These are phyloP conservation scores for Drymonia ruficornis DNA, from an alignment of 2,888 invertebrate species.

Conservation along the genomic window DNA sequence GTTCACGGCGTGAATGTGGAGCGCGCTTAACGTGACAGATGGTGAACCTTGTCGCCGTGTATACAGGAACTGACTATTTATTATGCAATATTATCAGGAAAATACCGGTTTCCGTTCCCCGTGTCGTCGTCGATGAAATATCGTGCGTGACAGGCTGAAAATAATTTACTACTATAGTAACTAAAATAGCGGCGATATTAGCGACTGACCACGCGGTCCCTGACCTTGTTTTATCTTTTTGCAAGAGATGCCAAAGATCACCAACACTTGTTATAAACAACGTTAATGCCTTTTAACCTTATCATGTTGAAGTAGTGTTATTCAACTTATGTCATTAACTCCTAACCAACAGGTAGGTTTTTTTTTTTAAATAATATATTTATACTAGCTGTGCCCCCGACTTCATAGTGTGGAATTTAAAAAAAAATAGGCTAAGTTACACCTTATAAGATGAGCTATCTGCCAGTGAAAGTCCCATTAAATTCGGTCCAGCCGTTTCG, in stretches of 20 bases:
- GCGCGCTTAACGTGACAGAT: too few species aligned
- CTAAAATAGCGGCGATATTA: background rate
- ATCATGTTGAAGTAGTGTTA: background rate
- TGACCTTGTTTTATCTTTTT: slow-evolving; percentile 24
- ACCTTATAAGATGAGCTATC: too few species aligned
- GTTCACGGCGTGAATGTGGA: too few species aligned
- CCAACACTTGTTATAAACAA: slow-evolving; percentile 13
- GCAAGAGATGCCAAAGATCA: slow-evolving; percentile 7
- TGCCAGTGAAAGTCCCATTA: too few species aligned
- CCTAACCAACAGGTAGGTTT: background rate
- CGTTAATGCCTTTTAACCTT: slow-evolving; percentile 20
- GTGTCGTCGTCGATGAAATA: background rate
- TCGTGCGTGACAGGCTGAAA: background rate
- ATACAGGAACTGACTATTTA: too few species aligned
- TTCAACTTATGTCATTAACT: background rate
- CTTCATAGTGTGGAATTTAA: too few species aligned
- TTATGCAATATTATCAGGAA: too few species aligned
- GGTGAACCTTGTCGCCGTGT: too few species aligned
- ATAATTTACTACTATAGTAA: background rate
- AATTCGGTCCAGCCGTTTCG: too few species aligned
- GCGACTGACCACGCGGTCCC: slow-evolving; percentile 7
- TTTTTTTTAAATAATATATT: too few species aligned
- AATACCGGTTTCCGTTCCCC: background rate
- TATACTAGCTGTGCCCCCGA: too few species aligned
- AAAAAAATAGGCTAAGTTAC: too few species aligned